Conservation (phyloP, 2,888 invertebrate genomes). For the Tetropium fuscum region DNA sequence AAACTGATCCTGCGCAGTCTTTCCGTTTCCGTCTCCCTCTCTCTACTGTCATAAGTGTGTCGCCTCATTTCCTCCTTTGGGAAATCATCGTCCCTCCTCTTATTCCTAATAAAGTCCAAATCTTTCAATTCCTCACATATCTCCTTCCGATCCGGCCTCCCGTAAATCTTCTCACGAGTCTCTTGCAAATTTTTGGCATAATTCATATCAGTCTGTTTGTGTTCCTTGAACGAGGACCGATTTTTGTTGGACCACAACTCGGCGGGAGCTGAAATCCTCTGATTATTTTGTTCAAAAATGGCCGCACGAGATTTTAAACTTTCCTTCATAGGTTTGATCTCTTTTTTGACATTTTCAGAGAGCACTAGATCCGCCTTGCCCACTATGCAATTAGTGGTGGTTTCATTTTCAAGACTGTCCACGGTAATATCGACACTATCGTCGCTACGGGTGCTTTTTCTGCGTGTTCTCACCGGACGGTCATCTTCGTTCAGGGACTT, state of each 20-base stretch:
- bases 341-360: constrained; percentile 23
- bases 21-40: constrained; percentile 57
- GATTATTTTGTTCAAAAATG: constrained; percentile 55
- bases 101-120: constrained; percentile 51
- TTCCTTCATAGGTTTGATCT: constrained; percentile 40
- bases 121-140: constrained; percentile 45
- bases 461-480: constrained; percentile 37
- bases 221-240: constrained; percentile 34
- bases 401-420: constrained; percentile 41
- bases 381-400: background rate
- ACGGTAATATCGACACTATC: constrained; percentile 36
- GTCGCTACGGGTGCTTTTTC: constrained; percentile 45
- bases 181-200: constrained; percentile 38
- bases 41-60: constrained; percentile 58
- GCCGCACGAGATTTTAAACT: constrained; percentile 57
- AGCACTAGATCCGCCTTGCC: constrained; percentile 13
- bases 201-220: constrained; percentile 36
- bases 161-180: constrained; percentile 31
- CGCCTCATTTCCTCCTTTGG: constrained; percentile 54
- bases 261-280: constrained; percentile 41
- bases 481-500: constrained; percentile 25
- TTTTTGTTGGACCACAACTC: constrained; percentile 34
- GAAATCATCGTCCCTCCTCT: constrained; percentile 45
- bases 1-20: constrained; percentile 59
- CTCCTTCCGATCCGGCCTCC: constrained; percentile 36